These are phyloP conservation scores for Chrysochloris asiatica DNA, from an alignment of 2,113 vertebrate genomes.

Conservation along the genomic window DNA sequence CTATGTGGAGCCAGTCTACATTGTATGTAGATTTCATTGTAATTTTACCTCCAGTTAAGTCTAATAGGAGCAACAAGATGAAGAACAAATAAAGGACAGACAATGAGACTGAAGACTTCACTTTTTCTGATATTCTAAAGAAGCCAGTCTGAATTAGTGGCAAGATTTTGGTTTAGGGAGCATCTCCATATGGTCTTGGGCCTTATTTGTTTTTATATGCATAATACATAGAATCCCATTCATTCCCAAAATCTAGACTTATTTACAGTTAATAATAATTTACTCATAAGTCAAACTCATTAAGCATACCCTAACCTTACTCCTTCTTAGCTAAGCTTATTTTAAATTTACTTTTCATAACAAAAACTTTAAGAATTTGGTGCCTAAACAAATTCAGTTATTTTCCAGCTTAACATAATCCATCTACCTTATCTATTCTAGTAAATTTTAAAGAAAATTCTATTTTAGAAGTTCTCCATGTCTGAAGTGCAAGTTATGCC, in stretches of 20 bases:
- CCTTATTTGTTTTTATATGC: neutral
- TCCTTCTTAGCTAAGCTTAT: neutral
- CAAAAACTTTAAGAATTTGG: neutral
- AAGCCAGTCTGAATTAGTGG: neutral
- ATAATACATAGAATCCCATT: neutral
- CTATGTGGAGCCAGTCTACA: neutral
- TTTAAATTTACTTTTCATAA: conserved; percentile 38
- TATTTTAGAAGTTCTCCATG: neutral
- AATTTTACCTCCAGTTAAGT: conserved; percentile 43
- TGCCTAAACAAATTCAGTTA: neutral
- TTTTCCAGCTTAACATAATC: conserved; percentile 30
- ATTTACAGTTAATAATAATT: conserved; percentile 2
- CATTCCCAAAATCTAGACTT: neutral
- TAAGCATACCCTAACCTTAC: neutral
- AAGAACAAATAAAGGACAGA: conserved; percentile 25
- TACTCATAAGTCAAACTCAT: conserved; percentile 8
- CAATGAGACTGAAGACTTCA: neutral
- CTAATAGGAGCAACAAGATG: neutral
- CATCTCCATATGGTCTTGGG: neutral
- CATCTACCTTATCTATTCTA: neutral
- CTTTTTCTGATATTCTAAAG: neutral
- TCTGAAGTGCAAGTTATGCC: neutral
- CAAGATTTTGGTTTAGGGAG: neutral
- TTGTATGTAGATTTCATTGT: neutral
- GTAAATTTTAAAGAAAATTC: neutral